Percentiles rank a stretch among this genome's conserved stretches.
phyloP scores from a whole-genome alignment of 1,140 invertebrate genomes.

The Rhopalosiphum maidis region DNA sequence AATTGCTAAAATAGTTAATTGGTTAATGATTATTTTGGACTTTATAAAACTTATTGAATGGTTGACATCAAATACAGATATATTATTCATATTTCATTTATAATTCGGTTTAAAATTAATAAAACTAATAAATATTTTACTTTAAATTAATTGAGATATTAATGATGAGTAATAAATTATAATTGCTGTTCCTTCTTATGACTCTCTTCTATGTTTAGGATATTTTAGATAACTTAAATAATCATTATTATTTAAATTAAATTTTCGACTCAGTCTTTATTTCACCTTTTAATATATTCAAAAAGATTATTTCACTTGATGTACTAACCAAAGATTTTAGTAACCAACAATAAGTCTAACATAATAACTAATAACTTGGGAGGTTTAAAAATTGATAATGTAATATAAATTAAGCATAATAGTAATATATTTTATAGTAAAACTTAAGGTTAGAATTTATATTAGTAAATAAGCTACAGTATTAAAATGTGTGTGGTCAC shows the following conservation, averaged over 20 bases:
- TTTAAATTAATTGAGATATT: not conserved
- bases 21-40: not conserved
- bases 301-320: not conserved
- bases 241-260: not conserved
- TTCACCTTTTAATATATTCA: not conserved
- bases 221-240: not conserved
- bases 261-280: not conserved
- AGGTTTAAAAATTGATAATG: not conserved
- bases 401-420: not conserved
- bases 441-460: not conserved
- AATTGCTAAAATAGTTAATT: not conserved
- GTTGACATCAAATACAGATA: not conserved
- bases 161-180: not conserved
- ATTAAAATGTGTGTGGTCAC: not conserved
- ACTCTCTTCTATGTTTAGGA: not conserved
- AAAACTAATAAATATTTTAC: not conserved
- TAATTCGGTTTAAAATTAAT: slow-evolving; percentile 12
- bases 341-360: not conserved
- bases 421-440: not conserved
- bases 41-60: not conserved
- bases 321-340: not conserved
- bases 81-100: not conserved
- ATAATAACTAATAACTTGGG: not conserved
- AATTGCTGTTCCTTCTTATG: not conserved
- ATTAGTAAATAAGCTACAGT: not conserved